Percentiles rank a stretch among this genome's conserved stretches.
These are phyloP conservation scores for Andrena marginata DNA, from an alignment of 2,888 invertebrate species.

Conservation along the genomic window DNA sequence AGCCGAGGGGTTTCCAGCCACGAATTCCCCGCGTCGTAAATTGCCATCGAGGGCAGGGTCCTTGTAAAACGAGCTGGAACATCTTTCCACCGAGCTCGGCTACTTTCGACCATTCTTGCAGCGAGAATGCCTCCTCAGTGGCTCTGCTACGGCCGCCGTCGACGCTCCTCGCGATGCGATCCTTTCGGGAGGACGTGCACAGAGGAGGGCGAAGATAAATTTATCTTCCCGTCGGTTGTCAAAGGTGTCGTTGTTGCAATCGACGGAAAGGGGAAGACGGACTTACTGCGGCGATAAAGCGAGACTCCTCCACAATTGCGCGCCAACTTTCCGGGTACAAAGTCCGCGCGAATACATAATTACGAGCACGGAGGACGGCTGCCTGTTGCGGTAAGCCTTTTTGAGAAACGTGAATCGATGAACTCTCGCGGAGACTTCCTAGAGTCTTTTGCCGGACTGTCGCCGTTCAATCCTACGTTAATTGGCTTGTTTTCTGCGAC, in stretches of 20 bases:
- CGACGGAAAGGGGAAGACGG: no score
- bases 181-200: neutral
- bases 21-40: constrained; percentile 15
- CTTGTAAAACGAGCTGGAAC: constrained; percentile 6
- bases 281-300: neutral
- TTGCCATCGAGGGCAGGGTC: constrained; percentile 8
- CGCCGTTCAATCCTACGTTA: constrained; percentile 19
- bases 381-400: neutral
- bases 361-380: neutral
- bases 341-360: neutral
- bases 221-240: neutral
- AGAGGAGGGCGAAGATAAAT: neutral
- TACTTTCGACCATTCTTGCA: neutral
- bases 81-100: neutral
- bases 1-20: neutral
- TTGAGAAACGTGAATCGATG: constrained; percentile 4
- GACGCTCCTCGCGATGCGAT: neutral
- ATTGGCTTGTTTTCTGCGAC: constrained; percentile 55
- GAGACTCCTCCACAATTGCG: neutral
- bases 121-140: neutral
- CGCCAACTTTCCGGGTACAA: neutral
- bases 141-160: neutral
- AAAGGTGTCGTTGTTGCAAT: no score
- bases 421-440: constrained; percentile 1
- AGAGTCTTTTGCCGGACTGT: neutral